Conservation (phyloP, 2,797 vertebrate species). For the Perodicticus potto region DNA sequence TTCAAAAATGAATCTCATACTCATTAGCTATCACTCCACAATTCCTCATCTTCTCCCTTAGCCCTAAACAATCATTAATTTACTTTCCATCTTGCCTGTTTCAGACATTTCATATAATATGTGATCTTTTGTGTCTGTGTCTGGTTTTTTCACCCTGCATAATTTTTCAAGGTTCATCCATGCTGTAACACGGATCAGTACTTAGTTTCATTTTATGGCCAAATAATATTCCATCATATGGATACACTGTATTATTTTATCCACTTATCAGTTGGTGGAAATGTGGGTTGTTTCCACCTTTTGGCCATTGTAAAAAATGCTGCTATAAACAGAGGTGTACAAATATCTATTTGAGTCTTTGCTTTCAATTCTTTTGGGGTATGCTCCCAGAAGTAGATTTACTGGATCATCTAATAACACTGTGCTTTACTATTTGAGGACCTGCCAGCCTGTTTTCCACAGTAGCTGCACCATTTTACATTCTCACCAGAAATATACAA, state of each 20-base stretch:
- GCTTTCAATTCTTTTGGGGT: not conserved
- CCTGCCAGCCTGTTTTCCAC: not conserved
- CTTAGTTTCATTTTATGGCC: not conserved
- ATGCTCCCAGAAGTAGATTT: slow-evolving; percentile 16
- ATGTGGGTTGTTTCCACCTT: slow-evolving; percentile 37
- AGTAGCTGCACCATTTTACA: not conserved
- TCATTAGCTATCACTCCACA: not conserved
- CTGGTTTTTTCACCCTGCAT: slow-evolving; percentile 20
- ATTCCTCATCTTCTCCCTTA: not conserved
- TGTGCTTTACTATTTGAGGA: slow-evolving; percentile 22
- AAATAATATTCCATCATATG: slow-evolving; percentile 26
- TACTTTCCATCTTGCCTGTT: not conserved
- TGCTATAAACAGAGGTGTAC: not conserved
- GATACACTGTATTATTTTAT: slow-evolving; percentile 18
- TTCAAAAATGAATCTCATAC: slow-evolving; percentile 17
- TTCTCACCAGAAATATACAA: not conserved
- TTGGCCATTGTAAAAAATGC: not conserved
- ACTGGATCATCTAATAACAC: slow-evolving; percentile 37
- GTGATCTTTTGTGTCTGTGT: not conserved
- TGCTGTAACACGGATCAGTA: not conserved
- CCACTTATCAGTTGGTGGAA: not conserved
- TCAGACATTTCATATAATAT: not conserved
- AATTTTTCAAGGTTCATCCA: slow-evolving; percentile 6
- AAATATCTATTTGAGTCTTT: not conserved
- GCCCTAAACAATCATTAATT: not conserved